phyloP scores from a whole-genome alignment of 1,140 invertebrate species.

The Trinorchestia longiramus region DNA sequence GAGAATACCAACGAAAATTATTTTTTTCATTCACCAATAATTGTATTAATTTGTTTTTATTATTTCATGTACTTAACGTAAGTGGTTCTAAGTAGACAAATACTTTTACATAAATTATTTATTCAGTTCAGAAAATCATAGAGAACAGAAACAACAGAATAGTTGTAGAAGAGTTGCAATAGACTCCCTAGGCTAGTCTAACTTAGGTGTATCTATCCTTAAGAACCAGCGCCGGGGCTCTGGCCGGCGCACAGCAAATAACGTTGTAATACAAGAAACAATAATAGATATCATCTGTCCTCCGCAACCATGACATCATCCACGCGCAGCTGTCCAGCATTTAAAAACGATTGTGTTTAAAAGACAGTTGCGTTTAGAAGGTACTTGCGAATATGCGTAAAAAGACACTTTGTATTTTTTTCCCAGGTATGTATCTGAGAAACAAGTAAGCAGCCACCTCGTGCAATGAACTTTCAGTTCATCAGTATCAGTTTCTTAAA shows the following conservation, averaged over 20 bases:
- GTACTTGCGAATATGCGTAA: background rate
- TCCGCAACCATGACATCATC: background rate
- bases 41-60: too few relatives aligned
- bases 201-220: conserved; percentile 18
- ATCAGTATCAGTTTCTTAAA: background rate
- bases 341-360: background rate
- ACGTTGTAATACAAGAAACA: conserved; percentile 47
- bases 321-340: background rate
- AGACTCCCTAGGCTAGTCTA: conserved; percentile 19
- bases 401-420: background rate
- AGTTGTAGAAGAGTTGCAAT: conserved; percentile 45
- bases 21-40: too few relatives aligned
- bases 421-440: background rate
- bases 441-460: background rate
- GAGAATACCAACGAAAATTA: too few relatives aligned
- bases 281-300: background rate
- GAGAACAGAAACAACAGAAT: conserved; percentile 48
- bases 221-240: conserved; percentile 18
- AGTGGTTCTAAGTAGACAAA: background rate
- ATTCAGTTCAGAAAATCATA: conserved; percentile 53
- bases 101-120: conserved; percentile 51
- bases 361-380: background rate
- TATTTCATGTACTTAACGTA: too few relatives aligned
- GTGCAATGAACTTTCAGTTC: background rate
- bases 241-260: background rate